Evolutionary conservation across 2,888 invertebrate species (phyloP).

Genomic region (Ophion costatus): DNA sequence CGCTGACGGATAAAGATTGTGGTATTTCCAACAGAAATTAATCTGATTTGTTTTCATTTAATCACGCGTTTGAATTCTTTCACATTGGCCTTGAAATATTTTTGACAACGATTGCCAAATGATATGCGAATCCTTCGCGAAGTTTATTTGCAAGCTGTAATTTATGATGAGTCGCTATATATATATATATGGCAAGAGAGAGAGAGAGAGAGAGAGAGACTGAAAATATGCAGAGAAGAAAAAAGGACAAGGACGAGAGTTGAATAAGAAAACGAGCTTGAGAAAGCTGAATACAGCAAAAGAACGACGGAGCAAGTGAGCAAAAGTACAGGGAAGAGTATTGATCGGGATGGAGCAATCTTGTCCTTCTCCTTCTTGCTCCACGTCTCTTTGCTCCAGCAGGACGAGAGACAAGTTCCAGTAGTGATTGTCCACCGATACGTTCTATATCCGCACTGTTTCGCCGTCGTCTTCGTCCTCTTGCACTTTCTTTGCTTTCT

Average conservation of each 20-base stretch:
- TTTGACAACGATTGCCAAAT: too few species aligned
- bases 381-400: conserved; percentile 3
- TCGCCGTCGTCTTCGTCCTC: conserved; percentile 20
- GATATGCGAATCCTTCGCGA: too few species aligned
- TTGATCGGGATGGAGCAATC: conserved; percentile 61
- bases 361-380: conserved; percentile 18
- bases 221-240: not conserved
- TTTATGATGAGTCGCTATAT: too few species aligned
- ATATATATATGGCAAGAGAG: not conserved
- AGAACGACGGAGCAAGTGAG: conserved; percentile 30
- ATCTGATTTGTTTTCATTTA: too few species aligned
- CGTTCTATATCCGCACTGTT: conserved; percentile 35
- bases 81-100: too few species aligned
- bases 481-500: conserved; percentile 5
- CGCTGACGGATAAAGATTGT: too few species aligned
- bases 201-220: not conserved
- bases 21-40: too few species aligned
- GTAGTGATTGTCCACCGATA: conserved; percentile 65
- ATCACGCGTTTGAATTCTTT: too few species aligned
- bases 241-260: conserved; percentile 26
- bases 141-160: too few species aligned
- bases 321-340: conserved; percentile 24
- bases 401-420: conserved; percentile 57
- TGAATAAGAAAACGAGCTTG: conserved; percentile 47
- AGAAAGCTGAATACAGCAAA: conserved; percentile 36